Evolutionary conservation across 1,140 invertebrate genomes (phyloP).

Genomic region (Lordiphosa mommai): DNA sequence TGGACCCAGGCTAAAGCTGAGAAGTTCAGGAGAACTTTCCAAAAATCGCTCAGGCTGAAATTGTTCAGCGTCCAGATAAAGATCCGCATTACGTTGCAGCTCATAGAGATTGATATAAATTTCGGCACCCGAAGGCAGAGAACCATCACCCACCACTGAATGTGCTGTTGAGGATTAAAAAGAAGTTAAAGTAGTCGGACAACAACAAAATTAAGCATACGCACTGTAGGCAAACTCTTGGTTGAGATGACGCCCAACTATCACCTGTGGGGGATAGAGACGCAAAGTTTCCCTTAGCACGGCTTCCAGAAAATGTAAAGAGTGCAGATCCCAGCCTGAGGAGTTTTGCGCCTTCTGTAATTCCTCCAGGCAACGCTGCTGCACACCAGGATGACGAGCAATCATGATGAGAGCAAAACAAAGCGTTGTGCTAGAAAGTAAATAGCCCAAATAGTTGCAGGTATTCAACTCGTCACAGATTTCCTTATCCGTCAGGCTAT

Average conservation of each 20-base stretch:
- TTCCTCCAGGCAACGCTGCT: slow-evolving; percentile 42
- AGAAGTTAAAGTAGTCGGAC: too few relatives aligned
- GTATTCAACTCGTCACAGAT: slow-evolving; percentile 42
- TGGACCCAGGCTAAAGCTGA: slow-evolving; percentile 44
- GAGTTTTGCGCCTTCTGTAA: neutral
- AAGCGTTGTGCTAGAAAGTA: slow-evolving; percentile 40
- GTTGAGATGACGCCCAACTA: slow-evolving; percentile 31
- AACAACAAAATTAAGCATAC: neutral
- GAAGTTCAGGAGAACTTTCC: slow-evolving; percentile 16
- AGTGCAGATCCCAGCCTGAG: neutral
- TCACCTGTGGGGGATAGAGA: slow-evolving; percentile 53
- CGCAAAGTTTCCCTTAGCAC: slow-evolving; percentile 40
- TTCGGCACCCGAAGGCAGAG: slow-evolving; percentile 40
- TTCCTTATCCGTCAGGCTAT: slow-evolving; percentile 13
- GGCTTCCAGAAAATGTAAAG: slow-evolving; percentile 34
- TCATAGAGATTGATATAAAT: slow-evolving; percentile 55
- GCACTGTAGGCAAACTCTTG: slow-evolving; percentile 40
- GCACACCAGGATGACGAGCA: slow-evolving; percentile 47
- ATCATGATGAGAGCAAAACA: slow-evolving; percentile 47
- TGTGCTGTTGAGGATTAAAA: slow-evolving; percentile 21
- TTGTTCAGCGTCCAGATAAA: neutral
- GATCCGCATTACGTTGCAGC: slow-evolving; percentile 35
- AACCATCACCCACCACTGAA: slow-evolving; percentile 30
- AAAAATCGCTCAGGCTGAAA: slow-evolving; percentile 45
- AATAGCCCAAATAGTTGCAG: slow-evolving; percentile 51